A percentile compares a stretch with the other conserved stretches of the same genome.
Conservation (phyloP, 1,140 invertebrate species). For the Matsumurasca onukii region DNA sequence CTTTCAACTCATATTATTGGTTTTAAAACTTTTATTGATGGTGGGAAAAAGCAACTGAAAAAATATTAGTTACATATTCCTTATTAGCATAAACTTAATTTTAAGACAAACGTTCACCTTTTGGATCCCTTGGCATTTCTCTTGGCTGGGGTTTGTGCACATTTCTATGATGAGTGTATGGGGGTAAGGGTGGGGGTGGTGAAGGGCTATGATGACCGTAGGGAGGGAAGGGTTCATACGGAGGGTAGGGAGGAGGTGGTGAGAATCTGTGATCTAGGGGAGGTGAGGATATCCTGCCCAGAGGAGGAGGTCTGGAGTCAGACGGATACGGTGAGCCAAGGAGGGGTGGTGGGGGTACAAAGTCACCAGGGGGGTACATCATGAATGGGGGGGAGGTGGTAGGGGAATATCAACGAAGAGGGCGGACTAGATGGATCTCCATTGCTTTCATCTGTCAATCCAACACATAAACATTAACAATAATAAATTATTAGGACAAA, state of each 20-base stretch:
- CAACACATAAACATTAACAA: background rate
- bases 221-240: constrained; percentile 12
- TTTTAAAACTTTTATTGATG: too few species aligned
- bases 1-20: too few species aligned
- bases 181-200: constrained; percentile 32
- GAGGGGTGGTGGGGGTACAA: constrained; percentile 49
- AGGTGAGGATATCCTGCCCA: constrained; percentile 63
- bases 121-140: constrained; percentile 29
- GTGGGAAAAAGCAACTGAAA: too few species aligned
- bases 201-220: constrained; percentile 32
- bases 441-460: constrained; percentile 46
- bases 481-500: background rate
- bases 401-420: constrained; percentile 37
- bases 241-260: constrained; percentile 34
- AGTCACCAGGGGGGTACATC: constrained; percentile 40
- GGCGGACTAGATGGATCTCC: constrained; percentile 47
- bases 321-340: constrained; percentile 49
- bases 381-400: constrained; percentile 40
- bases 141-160: constrained; percentile 35
- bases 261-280: constrained; percentile 45
- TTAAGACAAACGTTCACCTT: constrained; percentile 34
- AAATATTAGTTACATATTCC: too few species aligned
- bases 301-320: constrained; percentile 56
- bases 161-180: constrained; percentile 17
- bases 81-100: too few species aligned